Evolutionary conservation across 2,888 invertebrate genomes (phyloP).

Genomic region (Patella pellucida): DNA sequence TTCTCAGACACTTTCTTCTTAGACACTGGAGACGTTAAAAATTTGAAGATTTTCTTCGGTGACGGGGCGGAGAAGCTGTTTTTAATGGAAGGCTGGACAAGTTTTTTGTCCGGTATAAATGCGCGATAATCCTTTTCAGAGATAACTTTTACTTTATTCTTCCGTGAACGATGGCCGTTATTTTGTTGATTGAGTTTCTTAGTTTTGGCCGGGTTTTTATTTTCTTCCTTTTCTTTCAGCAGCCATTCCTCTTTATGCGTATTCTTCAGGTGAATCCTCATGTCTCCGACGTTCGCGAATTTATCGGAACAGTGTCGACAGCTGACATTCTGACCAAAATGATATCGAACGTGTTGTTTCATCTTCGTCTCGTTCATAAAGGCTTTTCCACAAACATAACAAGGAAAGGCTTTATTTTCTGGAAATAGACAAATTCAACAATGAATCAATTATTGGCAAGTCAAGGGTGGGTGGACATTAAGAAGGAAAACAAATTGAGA

Average conservation of each 20-base stretch:
- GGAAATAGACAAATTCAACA: slow-evolving; percentile 21
- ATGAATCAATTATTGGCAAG: neutral
- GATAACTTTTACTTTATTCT: neutral
- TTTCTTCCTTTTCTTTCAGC: neutral
- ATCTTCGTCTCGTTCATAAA: slow-evolving; percentile 68
- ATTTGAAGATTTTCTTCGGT: neutral
- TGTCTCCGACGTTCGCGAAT: slow-evolving; percentile 40
- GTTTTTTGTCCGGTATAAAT: neutral
- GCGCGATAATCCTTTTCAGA: neutral
- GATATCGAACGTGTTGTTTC: slow-evolving; percentile 66
- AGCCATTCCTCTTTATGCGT: slow-evolving; percentile 21
- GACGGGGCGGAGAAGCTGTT: neutral
- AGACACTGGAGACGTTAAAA: neutral
- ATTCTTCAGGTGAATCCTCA: slow-evolving; percentile 36
- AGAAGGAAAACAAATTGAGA: too few species aligned
- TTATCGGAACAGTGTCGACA: slow-evolving; percentile 51
- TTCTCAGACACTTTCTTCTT: neutral
- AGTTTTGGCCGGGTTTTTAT: neutral
- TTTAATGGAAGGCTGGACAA: neutral
- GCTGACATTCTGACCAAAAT: slow-evolving; percentile 52
- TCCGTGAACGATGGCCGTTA: neutral
- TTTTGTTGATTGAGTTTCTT: neutral
- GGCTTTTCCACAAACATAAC: slow-evolving; percentile 66
- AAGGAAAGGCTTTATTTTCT: slow-evolving; percentile 54
- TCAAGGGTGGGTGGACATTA: neutral